Evolutionary conservation across 1,140 invertebrate genomes (phyloP).

Genomic region (Globodera ellingtonae): DNA sequence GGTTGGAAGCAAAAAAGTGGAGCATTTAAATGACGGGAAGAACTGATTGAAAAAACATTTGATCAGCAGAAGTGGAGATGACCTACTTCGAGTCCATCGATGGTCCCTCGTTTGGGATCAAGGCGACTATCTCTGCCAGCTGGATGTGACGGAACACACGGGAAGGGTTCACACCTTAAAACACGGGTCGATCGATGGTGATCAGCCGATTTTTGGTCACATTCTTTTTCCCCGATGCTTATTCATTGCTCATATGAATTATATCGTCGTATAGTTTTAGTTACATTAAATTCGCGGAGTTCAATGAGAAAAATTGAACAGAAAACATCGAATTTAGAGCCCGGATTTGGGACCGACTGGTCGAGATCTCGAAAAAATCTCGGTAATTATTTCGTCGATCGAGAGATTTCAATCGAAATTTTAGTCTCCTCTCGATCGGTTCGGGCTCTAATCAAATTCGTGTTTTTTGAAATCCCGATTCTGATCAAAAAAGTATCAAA

Average conservation of each 20-base stretch:
- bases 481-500: too few relatives aligned
- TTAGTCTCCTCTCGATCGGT: background rate
- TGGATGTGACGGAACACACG: constrained; percentile 60
- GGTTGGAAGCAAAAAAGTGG: constrained; percentile 8
- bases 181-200: background rate
- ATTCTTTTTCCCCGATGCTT: too few relatives aligned
- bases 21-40: background rate
- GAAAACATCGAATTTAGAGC: too few relatives aligned
- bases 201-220: constrained; percentile 1
- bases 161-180: constrained; percentile 57
- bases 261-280: too few relatives aligned
- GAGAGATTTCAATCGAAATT: background rate
- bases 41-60: background rate
- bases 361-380: too few relatives aligned
- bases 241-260: too few relatives aligned
- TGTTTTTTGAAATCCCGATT: background rate
- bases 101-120: constrained; percentile 56
- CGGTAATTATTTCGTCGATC: too few relatives aligned
- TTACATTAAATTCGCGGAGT: too few relatives aligned
- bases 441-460: background rate
- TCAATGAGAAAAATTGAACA: too few relatives aligned
- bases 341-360: too few relatives aligned
- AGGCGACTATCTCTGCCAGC: constrained; percentile 58
- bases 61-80: background rate
- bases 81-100: constrained; percentile 53